A percentile compares a stretch with the other conserved stretches of the same genome.
Evolutionary conservation across 2,888 invertebrate species (phyloP).

Genomic region (Dascillus cervinus): DNA sequence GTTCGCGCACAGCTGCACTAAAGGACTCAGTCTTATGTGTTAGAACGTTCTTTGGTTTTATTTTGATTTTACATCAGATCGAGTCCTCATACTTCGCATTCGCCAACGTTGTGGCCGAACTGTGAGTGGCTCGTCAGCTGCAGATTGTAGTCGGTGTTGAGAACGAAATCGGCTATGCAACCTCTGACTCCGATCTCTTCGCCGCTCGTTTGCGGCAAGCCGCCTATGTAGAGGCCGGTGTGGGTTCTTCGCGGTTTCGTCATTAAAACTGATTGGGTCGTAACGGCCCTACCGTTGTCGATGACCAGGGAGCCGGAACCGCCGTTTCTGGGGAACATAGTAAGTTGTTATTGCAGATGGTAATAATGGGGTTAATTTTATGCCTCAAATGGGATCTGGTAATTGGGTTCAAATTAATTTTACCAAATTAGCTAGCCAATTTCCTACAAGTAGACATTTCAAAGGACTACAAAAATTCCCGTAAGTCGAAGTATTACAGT

Average conservation of each 20-base stretch:
- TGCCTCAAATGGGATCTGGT: too few relatives aligned
- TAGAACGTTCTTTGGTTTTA: constrained; percentile 13
- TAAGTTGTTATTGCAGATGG: too few relatives aligned
- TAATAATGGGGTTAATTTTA: too few relatives aligned
- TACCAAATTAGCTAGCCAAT: too few relatives aligned
- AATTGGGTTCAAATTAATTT: too few relatives aligned
- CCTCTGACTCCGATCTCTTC: constrained; percentile 49
- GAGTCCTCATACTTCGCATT: constrained; percentile 30
- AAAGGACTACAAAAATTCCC: too few relatives aligned
- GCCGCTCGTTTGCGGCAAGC: constrained; percentile 36
- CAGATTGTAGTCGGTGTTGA: constrained; percentile 54
- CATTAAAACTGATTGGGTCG: constrained; percentile 76
- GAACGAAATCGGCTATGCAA: constrained; percentile 54
- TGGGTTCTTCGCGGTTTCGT: constrained; percentile 79
- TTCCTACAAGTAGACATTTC: too few relatives aligned
- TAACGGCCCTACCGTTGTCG: constrained; percentile 77
- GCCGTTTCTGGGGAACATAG: constrained; percentile 6
- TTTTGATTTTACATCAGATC: constrained; percentile 5
- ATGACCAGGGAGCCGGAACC: constrained; percentile 67
- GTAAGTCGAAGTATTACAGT: too few relatives aligned
- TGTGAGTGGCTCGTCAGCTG: constrained; percentile 44
- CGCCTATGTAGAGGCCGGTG: constrained; percentile 81
- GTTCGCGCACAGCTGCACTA: constrained; percentile 1
- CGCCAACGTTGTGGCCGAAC: constrained; percentile 40
- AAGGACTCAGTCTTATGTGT: constrained; percentile 15